Base-by-base conservation (phyloP, 2,113 vertebrate species). In the Pao palembangensis region DNA sequence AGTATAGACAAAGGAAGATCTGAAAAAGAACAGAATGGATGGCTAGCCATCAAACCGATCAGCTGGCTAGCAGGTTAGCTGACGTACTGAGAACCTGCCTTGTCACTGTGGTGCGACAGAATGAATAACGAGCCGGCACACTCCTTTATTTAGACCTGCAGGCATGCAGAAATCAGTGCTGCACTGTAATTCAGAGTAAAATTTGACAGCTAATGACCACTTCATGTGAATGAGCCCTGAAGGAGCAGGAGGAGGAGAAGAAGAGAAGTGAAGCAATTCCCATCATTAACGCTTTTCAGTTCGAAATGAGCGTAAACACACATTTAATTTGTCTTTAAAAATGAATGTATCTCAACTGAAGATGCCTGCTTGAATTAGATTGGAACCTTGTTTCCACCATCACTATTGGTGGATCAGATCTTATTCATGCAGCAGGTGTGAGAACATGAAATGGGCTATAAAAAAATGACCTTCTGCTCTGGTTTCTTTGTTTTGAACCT, bases 161-260 rank as follows among this genome's bases (percentile, higher is more conserved):
- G 54, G 61, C 61, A 21, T 49, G n/a, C 57, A 70, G 47, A 23
- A 46, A n/a, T 59, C 16, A 13, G 57, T 59, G 60, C 48, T 47
- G 55, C 4, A 20, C 49, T 50, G 62, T 73, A 58, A 71, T 73
- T 79, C 56, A 78, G 61, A 66, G 62, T 48, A 53, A 81, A 81
- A 79, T 75, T 67, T 61, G 10, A 1, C 31, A 23, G 71, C 48
- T 69, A 69, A 81, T 73, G 55, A 75, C 51, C 51, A 46, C 13
- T 61, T 59, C 23, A 49, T 50, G 61, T 34, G 34, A 61, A 42
- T 17, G 46, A 62, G 57, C 34, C 49, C 18, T 28, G 55, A 61
- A 34, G 47, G 21, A 12, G 34, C 34, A 38, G 53, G 1, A 51
- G 38, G 3, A 52, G 46, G 17, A 21, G 25, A 47, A 38, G 0